Base-by-base conservation (phyloP, 2,888 invertebrate genomes). In the Temnothorax ravouxi region DNA sequence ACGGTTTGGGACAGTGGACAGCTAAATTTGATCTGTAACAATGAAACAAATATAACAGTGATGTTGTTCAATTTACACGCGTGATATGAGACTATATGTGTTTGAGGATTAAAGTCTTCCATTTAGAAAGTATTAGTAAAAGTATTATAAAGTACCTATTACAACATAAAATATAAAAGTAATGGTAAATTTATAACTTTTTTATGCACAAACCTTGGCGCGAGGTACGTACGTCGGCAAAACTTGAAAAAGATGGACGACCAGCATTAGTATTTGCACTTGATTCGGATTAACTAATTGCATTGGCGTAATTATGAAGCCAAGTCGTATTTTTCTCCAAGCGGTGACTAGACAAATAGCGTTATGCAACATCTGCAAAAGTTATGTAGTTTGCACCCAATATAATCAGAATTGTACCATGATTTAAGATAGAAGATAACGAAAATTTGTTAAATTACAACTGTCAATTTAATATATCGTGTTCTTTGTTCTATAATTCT, bases 211-310 rank as follows among this genome's bases (percentile, higher is more conserved):
- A 77, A 93, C 91, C 85, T 91, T 92, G 18, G 86, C 41, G 52
- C 83, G 89, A 13, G 93, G 89, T 50, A 87, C 72, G n/a, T 92
- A 96, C 93, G 95, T 95, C 3, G 96, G 96, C 52, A 97, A 92
- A 8, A 95, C 94, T 8, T 96, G 95, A 89, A 96, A 96, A 34
- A 97, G 94, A 92, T 96, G 96, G 47, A 95, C 93, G 0, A 96
- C 95, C 66, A 96, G 93, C 94, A 97, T 96, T 21, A 96, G 84
- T 95, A 96, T 96, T 88, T 96, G 96, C 59, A 97, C 93, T 85
- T 95, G 95, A 92, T 96, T 96, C 0, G 96, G 96, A 34, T 95
- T 76, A 1, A 96, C 92, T 81, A 97, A 95, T 84, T 96, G 96
- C 71, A 93, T 93, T 25, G 96, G 96, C 21, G 91, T 93, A 66